Percentiles rank a stretch among this genome's conserved stretches.
These are phyloP conservation scores for Burhinus oedicnemus DNA, from an alignment of 2,113 vertebrate genomes.

Conservation along the genomic window DNA sequence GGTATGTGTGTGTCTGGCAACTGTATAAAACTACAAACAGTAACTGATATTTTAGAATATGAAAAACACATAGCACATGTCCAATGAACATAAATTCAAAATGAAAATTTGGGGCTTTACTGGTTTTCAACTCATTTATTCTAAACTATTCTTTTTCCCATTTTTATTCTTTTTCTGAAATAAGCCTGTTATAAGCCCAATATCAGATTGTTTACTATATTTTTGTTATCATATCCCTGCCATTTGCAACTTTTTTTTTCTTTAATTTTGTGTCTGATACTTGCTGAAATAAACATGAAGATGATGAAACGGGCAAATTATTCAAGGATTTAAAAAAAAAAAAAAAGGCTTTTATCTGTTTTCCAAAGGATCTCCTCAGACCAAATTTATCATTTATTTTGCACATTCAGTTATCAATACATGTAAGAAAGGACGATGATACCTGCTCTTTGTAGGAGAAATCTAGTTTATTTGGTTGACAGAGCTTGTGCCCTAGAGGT, in stretches of 20 bases:
- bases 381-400: not conserved
- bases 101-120: not conserved
- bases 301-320: not conserved
- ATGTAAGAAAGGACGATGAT: not conserved
- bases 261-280: not conserved
- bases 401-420: not conserved
- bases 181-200: fast-evolving
- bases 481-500: not conserved
- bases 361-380: not conserved
- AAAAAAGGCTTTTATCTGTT: not conserved
- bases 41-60: not conserved
- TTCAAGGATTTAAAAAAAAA: not conserved
- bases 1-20: not conserved
- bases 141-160: not conserved
- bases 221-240: not conserved
- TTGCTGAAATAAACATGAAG: not conserved
- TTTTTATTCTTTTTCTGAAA: fast-evolving
- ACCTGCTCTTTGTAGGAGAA: not conserved
- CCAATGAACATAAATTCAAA: not conserved
- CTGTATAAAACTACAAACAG: not conserved
- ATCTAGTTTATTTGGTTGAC: not conserved
- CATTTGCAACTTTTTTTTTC: not conserved
- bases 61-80: not conserved
- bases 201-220: not conserved
- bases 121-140: not conserved